Conservation (phyloP, 2,113 vertebrate genomes). For the Amphiprion ocellaris region DNA sequence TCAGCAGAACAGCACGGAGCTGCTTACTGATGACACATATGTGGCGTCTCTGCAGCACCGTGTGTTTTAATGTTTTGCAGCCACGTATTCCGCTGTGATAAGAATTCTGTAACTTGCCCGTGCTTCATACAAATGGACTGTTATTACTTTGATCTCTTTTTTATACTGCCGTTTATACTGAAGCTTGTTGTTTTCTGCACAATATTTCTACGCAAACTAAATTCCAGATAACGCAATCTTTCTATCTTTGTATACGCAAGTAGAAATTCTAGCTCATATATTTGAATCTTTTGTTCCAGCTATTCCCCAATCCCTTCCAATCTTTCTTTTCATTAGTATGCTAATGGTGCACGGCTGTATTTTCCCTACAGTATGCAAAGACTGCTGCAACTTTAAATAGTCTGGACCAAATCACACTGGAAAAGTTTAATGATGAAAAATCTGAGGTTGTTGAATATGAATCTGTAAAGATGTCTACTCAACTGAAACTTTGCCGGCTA, state of each 20-base stretch:
- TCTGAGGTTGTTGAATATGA: slow-evolving; percentile 7
- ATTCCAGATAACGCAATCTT: neutral
- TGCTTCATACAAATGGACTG: neutral
- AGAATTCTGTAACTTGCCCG: neutral
- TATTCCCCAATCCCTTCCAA: neutral
- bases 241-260: neutral
- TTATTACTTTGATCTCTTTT: neutral
- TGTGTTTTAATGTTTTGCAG: neutral
- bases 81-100: neutral
- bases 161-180: neutral
- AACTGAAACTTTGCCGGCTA: neutral
- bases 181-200: neutral
- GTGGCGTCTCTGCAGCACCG: neutral
- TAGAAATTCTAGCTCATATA: neutral
- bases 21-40: neutral
- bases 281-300: neutral
- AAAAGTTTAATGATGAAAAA: slow-evolving; percentile 25
- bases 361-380: neutral
- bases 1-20: neutral
- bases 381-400: neutral
- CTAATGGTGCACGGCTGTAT: slow-evolving; percentile 5
- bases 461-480: slow-evolving; percentile 27
- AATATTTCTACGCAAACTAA: neutral
- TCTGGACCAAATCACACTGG: neutral
- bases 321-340: slow-evolving; percentile 22